These are phyloP conservation scores for Eupithecia exiguata DNA, from an alignment of 2,888 invertebrate species.

Conservation along the genomic window DNA sequence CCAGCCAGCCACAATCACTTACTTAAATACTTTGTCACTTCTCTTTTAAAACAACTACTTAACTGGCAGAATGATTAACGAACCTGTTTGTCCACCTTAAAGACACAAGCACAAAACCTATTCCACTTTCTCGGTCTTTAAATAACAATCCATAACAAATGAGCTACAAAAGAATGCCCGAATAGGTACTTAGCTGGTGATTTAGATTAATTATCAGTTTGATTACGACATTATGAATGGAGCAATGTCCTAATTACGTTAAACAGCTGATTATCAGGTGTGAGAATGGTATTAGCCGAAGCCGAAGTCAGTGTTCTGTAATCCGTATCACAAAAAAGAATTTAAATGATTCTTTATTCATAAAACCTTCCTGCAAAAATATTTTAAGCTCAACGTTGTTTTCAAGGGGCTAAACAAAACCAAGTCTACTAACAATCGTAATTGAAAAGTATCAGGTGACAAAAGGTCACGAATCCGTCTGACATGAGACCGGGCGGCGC, in stretches of 20 bases:
- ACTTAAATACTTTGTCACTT: slow-evolving; percentile 18
- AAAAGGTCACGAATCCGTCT: slow-evolving; percentile 14
- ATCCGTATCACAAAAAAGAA: neutral
- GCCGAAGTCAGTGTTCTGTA: neutral
- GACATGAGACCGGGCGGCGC: slow-evolving; percentile 15
- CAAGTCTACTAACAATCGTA: slow-evolving; percentile 1
- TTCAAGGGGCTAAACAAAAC: neutral
- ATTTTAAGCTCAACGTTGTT: neutral
- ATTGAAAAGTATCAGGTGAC: slow-evolving; percentile 17
- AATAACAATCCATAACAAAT: slow-evolving; percentile 11
- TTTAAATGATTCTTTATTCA: neutral
- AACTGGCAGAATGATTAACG: slow-evolving; percentile 3
- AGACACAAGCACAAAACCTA: neutral
- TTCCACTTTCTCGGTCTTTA: slow-evolving; percentile 2
- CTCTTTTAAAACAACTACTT: slow-evolving; percentile 1
- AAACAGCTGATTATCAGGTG: neutral
- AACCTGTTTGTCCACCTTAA: slow-evolving; percentile 12
- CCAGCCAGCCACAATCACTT: slow-evolving; percentile 53
- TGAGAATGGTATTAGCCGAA: neutral
- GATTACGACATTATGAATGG: neutral
- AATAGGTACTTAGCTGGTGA: neutral
- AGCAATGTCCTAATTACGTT: slow-evolving; percentile 7
- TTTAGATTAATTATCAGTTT: slow-evolving; percentile 10
- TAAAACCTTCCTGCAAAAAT: neutral
- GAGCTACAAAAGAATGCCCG: neutral